Base-by-base conservation (phyloP, 1,140 invertebrate genomes). In the Cotesia chilonis region DNA sequence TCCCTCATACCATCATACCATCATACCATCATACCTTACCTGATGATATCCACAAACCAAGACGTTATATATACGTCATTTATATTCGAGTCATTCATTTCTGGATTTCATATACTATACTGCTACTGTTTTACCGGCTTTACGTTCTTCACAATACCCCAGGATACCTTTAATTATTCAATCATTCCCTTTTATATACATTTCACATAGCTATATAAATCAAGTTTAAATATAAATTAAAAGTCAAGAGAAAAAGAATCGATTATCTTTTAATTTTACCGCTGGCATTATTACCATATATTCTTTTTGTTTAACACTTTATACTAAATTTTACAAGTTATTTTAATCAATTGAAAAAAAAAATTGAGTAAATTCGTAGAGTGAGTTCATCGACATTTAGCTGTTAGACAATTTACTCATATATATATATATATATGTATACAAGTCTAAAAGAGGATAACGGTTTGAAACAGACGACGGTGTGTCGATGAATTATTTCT, bases 1-100 rank as follows among this genome's bases (percentile, higher is more conserved):
- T 1, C 28, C 28, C 17, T 17, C 17, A 17, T 17, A 17, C 17
- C 17, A 0, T 17, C 17, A 1, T 17, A 17, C 17, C 17, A 0
- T 17, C 17, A 1, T 1, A 17, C 17, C 17, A 17, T 28, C 28
- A 28, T 28, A 28, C 28, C 28, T 28, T 28, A 64, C 60, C 52
- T 20, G 14, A 37, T 7, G 63, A 28, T 72, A 28, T 12, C 17
- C 17, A 12, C 52, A 35, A 14, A 17, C 61, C 36, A 67, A 57
- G 69, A 20, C 7, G 55, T 17, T 61, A 14, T 60, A 20, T 37
- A 52, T 47, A 37, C 69, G 73, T 81, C 78, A 82, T 82, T 80
- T 79, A 78, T 82, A 82, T 82, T 78, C 80, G 69, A 74, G 73
- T 64, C 77, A 76, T 72, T 74, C 70, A 64, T 71, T 65, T 61